Evolutionary conservation across 2,797 vertebrate species (phyloP).

Genomic region (Siniperca undulata): DNA sequence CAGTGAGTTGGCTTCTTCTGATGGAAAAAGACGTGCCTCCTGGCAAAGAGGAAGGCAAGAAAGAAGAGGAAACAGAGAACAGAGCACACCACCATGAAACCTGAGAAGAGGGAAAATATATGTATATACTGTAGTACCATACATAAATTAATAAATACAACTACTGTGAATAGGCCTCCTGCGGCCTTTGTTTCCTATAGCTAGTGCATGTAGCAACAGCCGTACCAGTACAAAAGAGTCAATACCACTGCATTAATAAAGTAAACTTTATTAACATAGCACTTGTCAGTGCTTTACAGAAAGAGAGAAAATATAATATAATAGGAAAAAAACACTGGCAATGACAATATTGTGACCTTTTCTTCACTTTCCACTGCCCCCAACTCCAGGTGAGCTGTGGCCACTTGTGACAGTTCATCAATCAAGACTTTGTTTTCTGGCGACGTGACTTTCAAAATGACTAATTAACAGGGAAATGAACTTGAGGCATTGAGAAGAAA

Average conservation of each 20-base stretch:
- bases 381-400: constrained; percentile 9
- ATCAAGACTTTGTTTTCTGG: constrained; percentile 35
- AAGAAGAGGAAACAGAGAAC: not conserved
- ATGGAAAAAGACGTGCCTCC: constrained; percentile 32
- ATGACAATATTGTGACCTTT: not conserved
- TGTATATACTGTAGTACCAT: not conserved
- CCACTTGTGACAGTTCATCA: constrained; percentile 33
- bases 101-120: not conserved
- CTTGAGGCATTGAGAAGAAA: constrained; percentile 21
- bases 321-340: not conserved
- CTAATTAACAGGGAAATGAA: constrained; percentile 43
- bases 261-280: not conserved
- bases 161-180: not conserved
- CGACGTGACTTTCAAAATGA: constrained; percentile 45
- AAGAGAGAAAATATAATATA: not conserved
- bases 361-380: not conserved
- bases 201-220: not conserved
- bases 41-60: not conserved
- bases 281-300: not conserved
- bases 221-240: not conserved
- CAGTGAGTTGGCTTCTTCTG: constrained; percentile 31
- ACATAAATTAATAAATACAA: not conserved
- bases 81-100: not conserved
- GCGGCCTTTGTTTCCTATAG: not conserved
- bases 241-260: not conserved